Base-by-base conservation (phyloP, 2,113 vertebrate species). In the Syngnathoides biaculeatus region DNA sequence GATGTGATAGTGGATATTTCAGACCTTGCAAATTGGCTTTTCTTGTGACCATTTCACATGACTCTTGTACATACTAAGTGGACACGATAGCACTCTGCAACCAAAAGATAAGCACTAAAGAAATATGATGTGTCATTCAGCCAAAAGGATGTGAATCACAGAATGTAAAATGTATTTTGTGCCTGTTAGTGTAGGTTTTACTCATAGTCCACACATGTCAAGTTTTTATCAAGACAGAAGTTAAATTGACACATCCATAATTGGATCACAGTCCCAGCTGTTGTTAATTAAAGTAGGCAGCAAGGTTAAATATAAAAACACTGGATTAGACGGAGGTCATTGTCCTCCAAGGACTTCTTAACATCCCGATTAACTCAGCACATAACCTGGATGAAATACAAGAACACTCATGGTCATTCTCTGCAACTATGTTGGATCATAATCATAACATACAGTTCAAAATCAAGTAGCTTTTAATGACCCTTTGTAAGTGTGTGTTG, bases 351-450 rank as follows among this genome's bases (percentile, higher is more conserved):
- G 79, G 79, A 74, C 69, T 71, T 71, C 59, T 40, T 72, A 55
- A 60, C 50, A 58, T 75, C 71, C 81, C 81, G 85, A 82, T 86
- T 88, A 83, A 83, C 79, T 81, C 58, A 0, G 74, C 76, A 83
- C 83, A 87, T 84, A 85, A 84, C 74, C 70, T 75, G 71, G 74
- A 79, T 86, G 76, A 81, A 78, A 75, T 47, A 74, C 65, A 26
- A 75, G 52, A 62, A 38, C 10, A 11, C 69, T 64, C 80, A 78
- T 82, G 81, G 83, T 81, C 14, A 79, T 84, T 69, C 58, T 39
- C 57, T 5, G 68, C 78, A 24, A 9, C 3, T 47, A 67, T 63
- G 69, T 35, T 17, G 65, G 75, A 43, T 65, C 75, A 2, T 38
- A 30, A 53, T 39, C 48, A 53, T 15, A 83, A 81, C 73, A 85